Base-by-base conservation (phyloP, 2,113 vertebrate genomes). In the Ptilorrhoa leucosticta region DNA sequence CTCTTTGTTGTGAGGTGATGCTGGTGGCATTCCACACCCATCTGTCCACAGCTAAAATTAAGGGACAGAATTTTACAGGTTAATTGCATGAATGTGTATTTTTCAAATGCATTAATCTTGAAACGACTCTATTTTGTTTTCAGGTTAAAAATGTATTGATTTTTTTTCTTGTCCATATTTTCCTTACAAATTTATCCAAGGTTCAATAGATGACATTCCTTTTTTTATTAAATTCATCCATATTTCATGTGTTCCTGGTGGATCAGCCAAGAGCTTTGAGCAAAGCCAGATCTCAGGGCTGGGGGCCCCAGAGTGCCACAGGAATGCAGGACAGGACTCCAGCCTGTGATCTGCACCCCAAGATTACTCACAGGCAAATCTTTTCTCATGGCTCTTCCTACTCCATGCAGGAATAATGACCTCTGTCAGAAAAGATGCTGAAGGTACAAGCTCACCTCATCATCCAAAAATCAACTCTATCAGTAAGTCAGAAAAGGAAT, bases 11-110 rank as follows among this genome's bases (percentile, higher is more conserved):
- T 97, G 97, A 11, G 99, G 98, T 51, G 98, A 98, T 4, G 37
- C 89, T 51, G 94, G 98, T 31, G 94, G 98, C 81, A 53, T 96
- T 76, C 76, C 98, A 58, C 96, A 97, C 60, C 98, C 98, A 48
- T 99, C 99, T 10, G 99, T 98, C 99, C 99, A 99, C 80, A 99
- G 93, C 99, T 99, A 78, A 22, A 95, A 88, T 64, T 42, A 69
- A 92, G 31, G 45, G 28, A 53, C 12, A 90, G 42, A 89, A 82
- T 45, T 68, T 76, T 63, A 83, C 10, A 85, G 10, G 17, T 61
- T 19, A 85, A 54, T 6, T 50, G 15, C 11, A 66, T 8, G 0
- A 33, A 72, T 28, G 12, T 5, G 7, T 60, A 75, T 50, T 85
- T 90, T 56, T 19, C 26, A 42, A 92, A 44, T 7, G 11, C 28